A percentile compares a stretch with the other conserved stretches of the same genome.
phyloP scores from a whole-genome alignment of 2,888 invertebrate genomes.

The Hyposoter dolosus region DNA sequence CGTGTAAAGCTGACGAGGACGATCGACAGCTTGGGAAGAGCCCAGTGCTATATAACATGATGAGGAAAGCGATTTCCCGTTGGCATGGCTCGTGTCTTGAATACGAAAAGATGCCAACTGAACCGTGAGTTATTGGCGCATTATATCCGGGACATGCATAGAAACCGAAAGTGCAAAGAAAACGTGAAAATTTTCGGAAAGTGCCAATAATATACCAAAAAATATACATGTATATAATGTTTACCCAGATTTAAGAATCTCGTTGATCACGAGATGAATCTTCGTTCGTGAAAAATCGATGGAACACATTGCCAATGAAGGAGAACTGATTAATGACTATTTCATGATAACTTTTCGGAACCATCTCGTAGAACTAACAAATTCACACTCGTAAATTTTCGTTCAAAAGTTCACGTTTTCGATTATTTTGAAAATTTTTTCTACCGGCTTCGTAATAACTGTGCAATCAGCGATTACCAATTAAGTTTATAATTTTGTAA shows the following conservation, averaged over 20 bases:
- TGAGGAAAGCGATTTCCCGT: slow-evolving; percentile 70
- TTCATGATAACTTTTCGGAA: background rate
- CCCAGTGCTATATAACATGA: slow-evolving; percentile 37
- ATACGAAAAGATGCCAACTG: slow-evolving; percentile 73
- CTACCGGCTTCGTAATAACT: too few relatives aligned
- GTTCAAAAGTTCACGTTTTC: too few relatives aligned
- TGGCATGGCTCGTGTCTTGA: slow-evolving; percentile 72
- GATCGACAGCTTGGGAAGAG: slow-evolving; percentile 29
- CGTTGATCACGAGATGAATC: slow-evolving; percentile 23
- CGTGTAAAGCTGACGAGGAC: slow-evolving; percentile 22
- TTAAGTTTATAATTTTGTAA: too few relatives aligned
- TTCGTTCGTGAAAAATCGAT: slow-evolving; percentile 11
- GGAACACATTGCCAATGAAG: background rate
- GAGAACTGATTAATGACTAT: background rate
- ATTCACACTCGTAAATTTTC: background rate
- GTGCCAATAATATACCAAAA: slow-evolving; percentile 20
- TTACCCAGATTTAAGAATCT: slow-evolving; percentile 13
- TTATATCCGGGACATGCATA: slow-evolving; percentile 75
- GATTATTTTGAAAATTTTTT: too few relatives aligned
- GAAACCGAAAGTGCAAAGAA: slow-evolving; percentile 32
- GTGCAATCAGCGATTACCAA: too few relatives aligned
- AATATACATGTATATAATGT: background rate
- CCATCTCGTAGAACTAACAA: background rate
- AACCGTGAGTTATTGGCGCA: slow-evolving; percentile 76
- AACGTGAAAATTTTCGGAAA: slow-evolving; percentile 45